phyloP scores from a whole-genome alignment of 2,113 vertebrate species.

The Todiramphus chloris region DNA sequence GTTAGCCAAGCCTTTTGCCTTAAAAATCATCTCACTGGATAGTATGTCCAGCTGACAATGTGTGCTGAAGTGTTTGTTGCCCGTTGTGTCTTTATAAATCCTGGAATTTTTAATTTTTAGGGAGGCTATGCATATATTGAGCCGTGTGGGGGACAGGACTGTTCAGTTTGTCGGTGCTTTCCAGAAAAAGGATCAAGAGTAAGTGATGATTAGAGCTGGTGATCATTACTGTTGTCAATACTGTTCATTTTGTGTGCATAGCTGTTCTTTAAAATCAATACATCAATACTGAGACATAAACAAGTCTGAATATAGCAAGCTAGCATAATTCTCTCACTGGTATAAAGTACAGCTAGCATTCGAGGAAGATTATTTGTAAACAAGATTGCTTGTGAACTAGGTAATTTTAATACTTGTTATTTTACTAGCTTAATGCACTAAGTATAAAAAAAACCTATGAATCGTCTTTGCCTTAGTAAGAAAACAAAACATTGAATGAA shows the following conservation, averaged over 20 bases:
- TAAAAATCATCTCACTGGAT: neutral
- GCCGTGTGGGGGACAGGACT: conserved; percentile 80
- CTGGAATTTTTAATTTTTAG: conserved; percentile 26
- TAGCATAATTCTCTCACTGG: neutral
- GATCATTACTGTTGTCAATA: neutral
- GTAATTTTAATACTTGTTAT: neutral
- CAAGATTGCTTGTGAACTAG: neutral
- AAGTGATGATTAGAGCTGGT: conserved; percentile 33
- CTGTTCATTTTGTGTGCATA: neutral
- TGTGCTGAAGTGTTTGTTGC: neutral
- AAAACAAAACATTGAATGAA: neutral
- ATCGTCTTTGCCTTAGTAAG: neutral
- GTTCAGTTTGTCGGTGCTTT: conserved; percentile 80
- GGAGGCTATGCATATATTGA: conserved; percentile 59
- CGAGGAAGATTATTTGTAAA: neutral
- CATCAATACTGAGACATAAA: neutral
- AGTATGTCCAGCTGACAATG: neutral
- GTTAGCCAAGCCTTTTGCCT: neutral
- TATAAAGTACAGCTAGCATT: neutral
- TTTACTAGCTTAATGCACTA: neutral
- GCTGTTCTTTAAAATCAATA: neutral
- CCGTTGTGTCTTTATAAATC: neutral
- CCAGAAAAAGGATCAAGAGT: conserved; percentile 85
- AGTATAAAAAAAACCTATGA: neutral
- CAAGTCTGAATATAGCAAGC: neutral